A percentile compares a stretch with the other conserved stretches of the same genome.
These are phyloP conservation scores for Nothocercus julius DNA, from an alignment of 2,113 vertebrate genomes.

Conservation along the genomic window DNA sequence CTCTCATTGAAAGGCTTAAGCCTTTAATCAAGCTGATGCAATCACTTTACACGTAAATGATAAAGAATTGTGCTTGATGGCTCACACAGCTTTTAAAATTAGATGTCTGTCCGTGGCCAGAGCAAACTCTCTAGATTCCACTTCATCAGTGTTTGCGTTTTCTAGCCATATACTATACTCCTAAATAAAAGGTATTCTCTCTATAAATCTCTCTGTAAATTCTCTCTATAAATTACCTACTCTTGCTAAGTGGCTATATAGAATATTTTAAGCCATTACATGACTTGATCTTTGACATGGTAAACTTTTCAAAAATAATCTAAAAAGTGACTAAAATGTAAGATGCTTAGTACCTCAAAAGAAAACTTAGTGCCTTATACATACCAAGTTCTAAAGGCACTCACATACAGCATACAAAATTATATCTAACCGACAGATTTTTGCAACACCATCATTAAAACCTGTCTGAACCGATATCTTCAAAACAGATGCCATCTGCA, in stretches of 20 bases:
- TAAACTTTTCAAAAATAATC: not conserved
- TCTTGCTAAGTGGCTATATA: not conserved
- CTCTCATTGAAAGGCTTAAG: not conserved
- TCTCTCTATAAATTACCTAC: not conserved
- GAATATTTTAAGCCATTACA: not conserved
- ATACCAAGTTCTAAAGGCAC: not conserved
- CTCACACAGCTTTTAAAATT: not conserved
- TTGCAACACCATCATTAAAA: not conserved
- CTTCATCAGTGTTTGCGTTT: not conserved
- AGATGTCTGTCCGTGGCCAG: not conserved
- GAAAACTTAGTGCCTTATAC: not conserved
- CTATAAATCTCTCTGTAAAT: not conserved
- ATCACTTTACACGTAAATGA: not conserved
- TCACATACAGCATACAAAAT: not conserved
- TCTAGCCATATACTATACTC: not conserved
- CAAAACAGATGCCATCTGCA: not conserved
- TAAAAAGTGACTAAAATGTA: not conserved
- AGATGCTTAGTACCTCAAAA: not conserved
- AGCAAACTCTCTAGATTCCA: not conserved
- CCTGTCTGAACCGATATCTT: fast-evolving
- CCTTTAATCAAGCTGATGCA: not conserved
- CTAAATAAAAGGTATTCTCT: not conserved
- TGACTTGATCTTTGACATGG: not conserved
- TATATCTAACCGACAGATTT: not conserved
- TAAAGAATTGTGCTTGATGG: not conserved